phyloP scores from a whole-genome alignment of 1,140 invertebrate species.

The Sinonovacula constricta region DNA sequence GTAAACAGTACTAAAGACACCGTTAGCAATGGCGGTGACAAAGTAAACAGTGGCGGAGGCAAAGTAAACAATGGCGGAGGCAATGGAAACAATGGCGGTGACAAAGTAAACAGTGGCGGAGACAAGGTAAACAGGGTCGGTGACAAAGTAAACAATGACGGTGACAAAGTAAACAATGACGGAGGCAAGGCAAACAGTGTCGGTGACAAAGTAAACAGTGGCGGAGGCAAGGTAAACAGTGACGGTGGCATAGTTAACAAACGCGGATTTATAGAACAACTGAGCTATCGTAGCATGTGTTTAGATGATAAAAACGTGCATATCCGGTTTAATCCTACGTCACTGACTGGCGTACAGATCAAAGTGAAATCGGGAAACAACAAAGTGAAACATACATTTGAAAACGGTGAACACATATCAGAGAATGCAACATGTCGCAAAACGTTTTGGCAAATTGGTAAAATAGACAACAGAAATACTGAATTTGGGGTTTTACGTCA shows the following conservation, averaged over 20 bases:
- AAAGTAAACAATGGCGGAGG: too few species aligned
- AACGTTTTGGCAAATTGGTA: conserved; percentile 22
- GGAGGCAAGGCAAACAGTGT: background rate
- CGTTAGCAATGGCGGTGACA: too few species aligned
- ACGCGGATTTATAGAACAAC: background rate
- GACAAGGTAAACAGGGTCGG: background rate
- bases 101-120: too few species aligned
- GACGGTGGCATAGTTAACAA: background rate
- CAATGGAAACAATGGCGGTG: too few species aligned
- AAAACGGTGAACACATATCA: background rate
- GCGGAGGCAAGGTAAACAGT: background rate
- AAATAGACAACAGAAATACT: background rate
- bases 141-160: background rate
- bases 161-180: background rate
- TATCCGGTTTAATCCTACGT: background rate
- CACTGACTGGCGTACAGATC: background rate
- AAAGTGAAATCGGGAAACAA: background rate
- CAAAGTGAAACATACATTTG: background rate
- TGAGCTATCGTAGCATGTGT: background rate
- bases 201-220: background rate
- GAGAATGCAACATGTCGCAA: background rate
- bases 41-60: too few species aligned
- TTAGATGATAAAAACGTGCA: background rate
- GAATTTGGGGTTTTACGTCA: background rate
- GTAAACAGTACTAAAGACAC: too few species aligned